phyloP scores from a whole-genome alignment of 2,797 vertebrate species.

The Emys orbicularis region DNA sequence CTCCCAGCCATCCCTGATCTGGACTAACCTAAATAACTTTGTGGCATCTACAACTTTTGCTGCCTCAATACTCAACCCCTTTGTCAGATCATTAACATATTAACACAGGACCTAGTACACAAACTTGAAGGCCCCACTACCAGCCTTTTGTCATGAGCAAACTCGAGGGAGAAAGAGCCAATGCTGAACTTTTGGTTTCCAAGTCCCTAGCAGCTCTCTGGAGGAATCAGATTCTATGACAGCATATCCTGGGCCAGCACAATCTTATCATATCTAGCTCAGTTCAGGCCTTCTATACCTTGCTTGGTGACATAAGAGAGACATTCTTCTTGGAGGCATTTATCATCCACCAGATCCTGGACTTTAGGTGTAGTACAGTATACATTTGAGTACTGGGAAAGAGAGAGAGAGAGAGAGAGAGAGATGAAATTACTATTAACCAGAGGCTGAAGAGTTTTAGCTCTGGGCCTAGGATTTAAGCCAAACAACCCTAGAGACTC shows the following conservation, averaged over 20 bases:
- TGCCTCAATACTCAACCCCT: not conserved
- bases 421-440: not conserved
- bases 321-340: conserved; percentile 96
- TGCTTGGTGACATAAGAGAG: conserved; percentile 92
- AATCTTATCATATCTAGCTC: not conserved
- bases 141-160: not conserved
- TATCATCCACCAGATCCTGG: conserved; percentile 95
- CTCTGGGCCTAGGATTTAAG: not conserved
- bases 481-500: not conserved
- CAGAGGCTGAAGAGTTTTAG: not conserved
- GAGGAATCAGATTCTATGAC: not conserved
- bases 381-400: conserved; percentile 95
- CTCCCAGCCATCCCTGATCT: not conserved
- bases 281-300: conserved; percentile 77
- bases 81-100: not conserved
- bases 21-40: not conserved
- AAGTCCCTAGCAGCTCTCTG: not conserved
- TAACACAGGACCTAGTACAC: not conserved
- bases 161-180: not conserved
- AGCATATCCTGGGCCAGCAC: not conserved
- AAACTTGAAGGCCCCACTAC: not conserved
- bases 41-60: not conserved
- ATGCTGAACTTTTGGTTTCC: not conserved
- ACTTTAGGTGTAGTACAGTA: conserved; percentile 97
- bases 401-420: not conserved